These are phyloP conservation scores for Cantharis nigra DNA, from an alignment of 2,888 invertebrate genomes.

Conservation along the genomic window DNA sequence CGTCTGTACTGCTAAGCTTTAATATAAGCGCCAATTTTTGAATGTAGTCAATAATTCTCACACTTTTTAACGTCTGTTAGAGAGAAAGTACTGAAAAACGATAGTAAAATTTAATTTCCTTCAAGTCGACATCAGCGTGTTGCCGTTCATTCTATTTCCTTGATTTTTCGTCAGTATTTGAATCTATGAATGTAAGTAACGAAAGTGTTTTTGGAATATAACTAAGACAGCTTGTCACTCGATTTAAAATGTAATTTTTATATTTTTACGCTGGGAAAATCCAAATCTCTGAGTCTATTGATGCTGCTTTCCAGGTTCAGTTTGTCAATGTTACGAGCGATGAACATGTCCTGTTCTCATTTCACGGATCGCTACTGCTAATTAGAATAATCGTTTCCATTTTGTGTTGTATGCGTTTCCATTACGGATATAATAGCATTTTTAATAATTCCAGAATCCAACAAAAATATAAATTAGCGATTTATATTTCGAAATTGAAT, in stretches of 20 bases:
- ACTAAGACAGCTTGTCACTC: constrained; percentile 16
- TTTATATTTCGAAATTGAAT: neutral
- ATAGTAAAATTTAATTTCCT: constrained; percentile 21
- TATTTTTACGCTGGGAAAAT: constrained; percentile 22
- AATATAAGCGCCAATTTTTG: neutral
- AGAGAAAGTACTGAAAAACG: neutral
- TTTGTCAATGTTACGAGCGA: constrained; percentile 17
- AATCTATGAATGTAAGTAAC: neutral
- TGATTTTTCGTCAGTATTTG: constrained; percentile 6
- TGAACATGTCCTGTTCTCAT: constrained; percentile 23
- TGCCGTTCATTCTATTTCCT: constrained; percentile 10
- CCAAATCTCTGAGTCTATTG: constrained; percentile 22
- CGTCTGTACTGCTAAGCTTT: neutral
- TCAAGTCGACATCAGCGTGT: constrained; percentile 5
- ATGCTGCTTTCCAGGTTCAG: constrained; percentile 21
- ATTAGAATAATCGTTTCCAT: constrained; percentile 26
- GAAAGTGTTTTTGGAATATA: constrained; percentile 18
- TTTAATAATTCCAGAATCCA: neutral
- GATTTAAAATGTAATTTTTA: constrained; percentile 22
- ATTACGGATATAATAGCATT: neutral
- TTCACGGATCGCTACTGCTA: constrained; percentile 26
- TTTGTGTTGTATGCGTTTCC: constrained; percentile 2
- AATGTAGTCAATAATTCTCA: neutral
- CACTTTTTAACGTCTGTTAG: neutral
- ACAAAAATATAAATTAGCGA: neutral